Evolutionary conservation across 2,888 invertebrate genomes (phyloP), one percentile per base, ranked within the genome.

Genomic region (Tanypteryx hageni): DNA sequence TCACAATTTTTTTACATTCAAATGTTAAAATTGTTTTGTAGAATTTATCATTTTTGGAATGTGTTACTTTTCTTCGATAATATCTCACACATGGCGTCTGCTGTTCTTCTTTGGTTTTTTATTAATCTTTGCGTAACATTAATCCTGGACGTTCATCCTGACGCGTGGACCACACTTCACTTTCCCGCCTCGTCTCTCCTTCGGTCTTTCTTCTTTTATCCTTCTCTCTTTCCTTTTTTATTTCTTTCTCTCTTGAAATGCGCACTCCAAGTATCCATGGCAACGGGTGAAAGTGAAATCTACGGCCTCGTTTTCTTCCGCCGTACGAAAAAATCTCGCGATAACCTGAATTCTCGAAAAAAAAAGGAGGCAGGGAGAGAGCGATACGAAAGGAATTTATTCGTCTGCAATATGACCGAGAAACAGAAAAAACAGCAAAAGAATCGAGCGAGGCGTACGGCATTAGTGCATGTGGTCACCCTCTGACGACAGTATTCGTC

Each of bases 221-320:
- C 76, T 76, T 76, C 22, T 61, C 27, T 31, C 57, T 22, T 44
- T 3, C 5, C 44, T 44, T 44, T 44, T 44, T 44, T 44, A 44
- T 44, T 0, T 59, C 85, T 16, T 14, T 59, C 58, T 27, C 22
- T 61, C 18, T 16, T 18, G 64, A n/a, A 89, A 83, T 64, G 44
- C 89, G 64, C 68, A 18, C 89, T 31, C 68, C 76, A 27, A 76
- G 89, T 89, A 44, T 14, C 89, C 89, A 64, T 64, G 59, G 89
- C 89, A 68, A 89, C 89, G 89, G 86, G 68, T 68, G 68, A 89
- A 89, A 89, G 89, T 89, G 89, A 89, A 89, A 89, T 64, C 44
- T 89, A 89, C 68, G 89, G 44, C 89, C 89, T 89, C 89, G 64
- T 89, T 86, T 61, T 86, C 86, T 86, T 64, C 61, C 89, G 61